Evolutionary conservation across 2,888 invertebrate species (phyloP), one percentile per base, ranked within the genome.

Genomic region (Hirudinaria manillensis): DNA sequence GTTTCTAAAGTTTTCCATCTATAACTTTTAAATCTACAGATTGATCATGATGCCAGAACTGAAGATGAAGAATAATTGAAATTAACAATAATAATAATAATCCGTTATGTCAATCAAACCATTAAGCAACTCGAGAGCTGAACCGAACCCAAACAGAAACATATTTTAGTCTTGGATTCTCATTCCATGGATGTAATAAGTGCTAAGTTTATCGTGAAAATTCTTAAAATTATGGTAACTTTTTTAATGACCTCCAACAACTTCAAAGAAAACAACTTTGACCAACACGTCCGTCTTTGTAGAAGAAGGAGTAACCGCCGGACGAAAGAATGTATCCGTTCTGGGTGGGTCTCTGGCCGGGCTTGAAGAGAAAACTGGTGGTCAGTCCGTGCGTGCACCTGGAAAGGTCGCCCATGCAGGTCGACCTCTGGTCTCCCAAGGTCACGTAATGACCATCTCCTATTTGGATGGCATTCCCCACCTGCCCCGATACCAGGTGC

Each of bases 271-370:
- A n/a, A 7, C 24, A 7, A 61, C n/a, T n/a, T n/a, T n/a, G n/a
- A 61, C 61, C 24, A 61, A 61, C 61, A 16, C 61, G 24, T 24
- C 29, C 80, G 76, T 83, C 78, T 51, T 81, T 78, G 76, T 81
- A 82, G 78, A 81, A 84, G 6, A 85, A 74, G 13, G 80, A 80
- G 77, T 83, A 83, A 4, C 82, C 80, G 2, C 83, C 83, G 2
- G 81, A 78, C 4, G 82, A 79, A 34, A 84, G 55, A 78, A 81
- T 81, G 77, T 83, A 82, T 6, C 79, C 79, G 27, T 81, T 78
- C 29, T 82, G 80, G 32, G 67, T 34, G 51, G 66, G 45, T 36
- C 45, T 34, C 0, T 45, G 13, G n/a, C 36, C 19, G 2, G 78
- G 78, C 21, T 74, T 70, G 55, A 78, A n/a, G 67, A 70, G 68